These are phyloP conservation scores for Beris chalybata DNA, from an alignment of 2,888 invertebrate genomes.

Conservation along the genomic window DNA sequence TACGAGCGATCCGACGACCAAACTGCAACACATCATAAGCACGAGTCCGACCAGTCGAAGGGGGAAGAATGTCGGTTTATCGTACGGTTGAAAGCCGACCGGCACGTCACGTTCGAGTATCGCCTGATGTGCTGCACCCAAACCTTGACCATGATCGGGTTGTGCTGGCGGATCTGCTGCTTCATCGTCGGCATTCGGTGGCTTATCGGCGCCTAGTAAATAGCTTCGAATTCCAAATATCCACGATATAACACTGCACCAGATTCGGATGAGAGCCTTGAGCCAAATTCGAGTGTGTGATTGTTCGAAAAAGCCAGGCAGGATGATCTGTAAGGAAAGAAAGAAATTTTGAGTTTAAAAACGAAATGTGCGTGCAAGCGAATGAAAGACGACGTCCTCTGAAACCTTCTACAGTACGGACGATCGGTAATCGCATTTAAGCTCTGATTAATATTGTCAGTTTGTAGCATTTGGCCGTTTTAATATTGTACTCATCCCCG, in stretches of 20 bases:
- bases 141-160: constrained; percentile 56
- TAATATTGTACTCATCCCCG: too few species aligned
- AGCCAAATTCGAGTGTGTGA: constrained; percentile 94
- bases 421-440: too few species aligned
- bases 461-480: too few species aligned
- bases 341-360: neutral
- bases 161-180: constrained; percentile 45
- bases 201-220: constrained; percentile 72
- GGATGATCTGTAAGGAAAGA: constrained; percentile 67
- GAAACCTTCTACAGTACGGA: too few species aligned
- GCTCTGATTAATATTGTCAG: too few species aligned
- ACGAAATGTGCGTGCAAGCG: neutral
- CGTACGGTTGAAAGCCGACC: constrained; percentile 87
- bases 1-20: constrained; percentile 81
- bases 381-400: too few species aligned
- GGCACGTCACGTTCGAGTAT: constrained; percentile 83
- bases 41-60: constrained; percentile 70
- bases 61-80: constrained; percentile 81
- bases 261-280: constrained; percentile 81
- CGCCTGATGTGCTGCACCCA: constrained; percentile 87
- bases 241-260: constrained; percentile 86
- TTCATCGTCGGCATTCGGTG: constrained; percentile 50
- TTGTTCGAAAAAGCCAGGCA: constrained; percentile 95
- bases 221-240: constrained; percentile 86
- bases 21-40: constrained; percentile 77